Evolutionary conservation across 2,113 vertebrate genomes (phyloP).

Genomic region (Glaucomys volans): DNA sequence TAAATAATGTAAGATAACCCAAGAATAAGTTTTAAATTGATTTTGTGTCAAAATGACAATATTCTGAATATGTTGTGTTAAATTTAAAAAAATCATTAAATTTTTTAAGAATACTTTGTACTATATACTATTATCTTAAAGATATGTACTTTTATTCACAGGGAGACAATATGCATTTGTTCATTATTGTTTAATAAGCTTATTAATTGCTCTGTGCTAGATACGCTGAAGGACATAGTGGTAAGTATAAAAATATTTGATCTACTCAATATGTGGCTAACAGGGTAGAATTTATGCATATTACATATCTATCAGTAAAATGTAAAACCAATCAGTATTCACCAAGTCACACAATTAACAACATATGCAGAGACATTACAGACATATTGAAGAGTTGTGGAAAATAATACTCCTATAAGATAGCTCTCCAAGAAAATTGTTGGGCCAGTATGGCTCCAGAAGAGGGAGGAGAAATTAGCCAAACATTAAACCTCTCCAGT

Average conservation of each 20-base stretch:
- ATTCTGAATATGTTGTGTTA: background rate
- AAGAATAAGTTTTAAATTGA: background rate
- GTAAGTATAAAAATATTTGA: background rate
- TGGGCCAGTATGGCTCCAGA: too few species aligned
- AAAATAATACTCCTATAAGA: too few species aligned
- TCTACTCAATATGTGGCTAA: background rate
- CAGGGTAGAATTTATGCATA: background rate
- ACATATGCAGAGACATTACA: background rate
- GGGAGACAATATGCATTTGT: background rate
- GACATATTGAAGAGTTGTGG: too few species aligned
- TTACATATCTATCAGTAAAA: background rate
- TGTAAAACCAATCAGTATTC: background rate
- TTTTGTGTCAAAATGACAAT: background rate
- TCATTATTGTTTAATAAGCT: background rate
- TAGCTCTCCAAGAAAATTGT: too few species aligned
- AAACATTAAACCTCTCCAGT: too few species aligned
- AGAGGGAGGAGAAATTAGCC: too few species aligned
- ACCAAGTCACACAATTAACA: background rate
- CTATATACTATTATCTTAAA: background rate
- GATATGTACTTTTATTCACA: background rate
- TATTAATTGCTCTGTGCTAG: background rate
- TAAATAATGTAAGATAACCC: background rate
- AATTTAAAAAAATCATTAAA: background rate
- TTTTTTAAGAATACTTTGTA: background rate
- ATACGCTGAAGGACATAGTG: background rate